Evolutionary conservation across 2,888 invertebrate species (phyloP).

Genomic region (Oconnorella tubifera): DNA sequence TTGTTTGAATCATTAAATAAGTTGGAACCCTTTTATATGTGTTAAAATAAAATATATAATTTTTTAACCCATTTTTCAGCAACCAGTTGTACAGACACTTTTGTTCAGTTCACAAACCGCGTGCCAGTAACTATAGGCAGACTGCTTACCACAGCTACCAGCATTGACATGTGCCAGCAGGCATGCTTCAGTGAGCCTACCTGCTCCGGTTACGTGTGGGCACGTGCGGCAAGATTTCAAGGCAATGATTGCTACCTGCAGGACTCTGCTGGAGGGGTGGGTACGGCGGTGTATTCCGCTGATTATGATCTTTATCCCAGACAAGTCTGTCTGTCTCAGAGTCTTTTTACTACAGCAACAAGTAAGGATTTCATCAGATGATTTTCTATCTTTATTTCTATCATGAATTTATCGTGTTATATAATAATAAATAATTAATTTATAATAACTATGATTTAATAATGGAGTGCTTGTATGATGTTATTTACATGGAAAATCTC

Average conservation of each 20-base stretch:
- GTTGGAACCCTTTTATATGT: too few species aligned
- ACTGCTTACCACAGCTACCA: conserved; percentile 10
- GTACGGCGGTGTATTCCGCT: neutral
- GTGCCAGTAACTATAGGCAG: neutral
- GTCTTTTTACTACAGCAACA: neutral
- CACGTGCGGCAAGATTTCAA: neutral
- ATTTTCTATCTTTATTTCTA: too few species aligned
- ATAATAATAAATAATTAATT: too few species aligned
- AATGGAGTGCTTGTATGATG: too few species aligned
- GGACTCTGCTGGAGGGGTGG: neutral
- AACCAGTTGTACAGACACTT: conserved; percentile 1
- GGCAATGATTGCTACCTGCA: conserved; percentile 1
- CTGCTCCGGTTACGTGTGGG: conserved; percentile 6
- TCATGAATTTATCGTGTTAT: too few species aligned
- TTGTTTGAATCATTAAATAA: too few species aligned
- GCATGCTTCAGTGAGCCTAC: neutral
- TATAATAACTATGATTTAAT: too few species aligned
- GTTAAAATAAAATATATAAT: too few species aligned
- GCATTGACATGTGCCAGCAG: neutral
- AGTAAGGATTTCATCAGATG: too few species aligned
- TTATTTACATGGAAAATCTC: too few species aligned
- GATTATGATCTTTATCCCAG: conserved; percentile 6
- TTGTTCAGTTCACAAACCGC: neutral
- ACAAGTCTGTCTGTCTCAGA: conserved; percentile 3
- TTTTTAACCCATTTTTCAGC: neutral